phyloP scores from a whole-genome alignment of 2,113 vertebrate genomes.

The Lethenteron camtschaticum region DNA sequence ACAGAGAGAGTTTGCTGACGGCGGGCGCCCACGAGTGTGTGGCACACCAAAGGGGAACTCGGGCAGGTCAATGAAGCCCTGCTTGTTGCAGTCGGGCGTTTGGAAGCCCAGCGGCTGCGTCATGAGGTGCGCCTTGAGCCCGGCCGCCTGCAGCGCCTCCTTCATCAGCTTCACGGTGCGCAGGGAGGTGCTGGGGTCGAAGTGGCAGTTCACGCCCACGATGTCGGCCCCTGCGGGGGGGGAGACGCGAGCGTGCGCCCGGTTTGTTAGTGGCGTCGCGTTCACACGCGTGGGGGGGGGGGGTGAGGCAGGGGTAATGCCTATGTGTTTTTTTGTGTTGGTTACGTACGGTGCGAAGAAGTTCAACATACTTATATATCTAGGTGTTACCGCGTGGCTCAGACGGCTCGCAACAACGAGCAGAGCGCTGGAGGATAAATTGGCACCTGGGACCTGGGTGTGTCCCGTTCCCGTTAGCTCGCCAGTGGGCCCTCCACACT shows the following conservation, averaged over 20 bases:
- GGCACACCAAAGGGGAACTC: constrained; percentile 82
- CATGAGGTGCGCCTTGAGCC: constrained; percentile 69
- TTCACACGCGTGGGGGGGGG: too few relatives aligned
- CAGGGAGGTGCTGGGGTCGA: constrained; percentile 53
- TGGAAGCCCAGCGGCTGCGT: constrained; percentile 66
- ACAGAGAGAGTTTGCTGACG: neutral
- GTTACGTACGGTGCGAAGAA: too few relatives aligned
- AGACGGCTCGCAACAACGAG: too few relatives aligned
- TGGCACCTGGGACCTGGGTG: too few relatives aligned
- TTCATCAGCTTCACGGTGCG: constrained; percentile 74
- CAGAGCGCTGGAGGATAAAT: too few relatives aligned
- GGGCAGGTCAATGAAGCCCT: constrained; percentile 83
- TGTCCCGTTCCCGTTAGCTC: too few relatives aligned
- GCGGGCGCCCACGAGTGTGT: too few relatives aligned
- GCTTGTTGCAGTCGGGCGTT: constrained; percentile 69
- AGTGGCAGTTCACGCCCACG: constrained; percentile 83
- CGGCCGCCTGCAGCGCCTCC: constrained; percentile 47
- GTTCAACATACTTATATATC: too few relatives aligned
- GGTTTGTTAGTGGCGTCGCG: neutral
- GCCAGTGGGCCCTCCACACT: too few relatives aligned
- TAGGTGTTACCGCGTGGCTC: too few relatives aligned
- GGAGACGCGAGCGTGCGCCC: neutral
- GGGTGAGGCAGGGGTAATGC: too few relatives aligned
- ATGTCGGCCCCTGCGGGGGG: constrained; percentile 48
- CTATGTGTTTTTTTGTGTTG: too few relatives aligned